Conservation (phyloP, 2,888 invertebrate genomes). For the Schizotus pectinicornis region DNA sequence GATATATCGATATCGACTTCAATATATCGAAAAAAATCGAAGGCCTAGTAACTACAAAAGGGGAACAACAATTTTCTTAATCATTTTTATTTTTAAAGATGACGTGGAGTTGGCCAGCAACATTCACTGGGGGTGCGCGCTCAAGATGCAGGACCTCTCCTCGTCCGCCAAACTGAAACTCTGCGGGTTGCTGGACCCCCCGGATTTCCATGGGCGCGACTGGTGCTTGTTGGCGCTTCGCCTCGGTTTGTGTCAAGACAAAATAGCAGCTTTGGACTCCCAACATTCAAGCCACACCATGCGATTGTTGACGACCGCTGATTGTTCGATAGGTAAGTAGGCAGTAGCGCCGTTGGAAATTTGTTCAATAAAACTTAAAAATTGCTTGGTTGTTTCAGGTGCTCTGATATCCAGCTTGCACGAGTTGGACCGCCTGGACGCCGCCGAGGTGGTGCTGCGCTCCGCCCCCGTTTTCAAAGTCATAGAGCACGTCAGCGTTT, state of each 20-base stretch:
- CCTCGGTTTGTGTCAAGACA: constrained; percentile 62
- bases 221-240: constrained; percentile 79
- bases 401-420: constrained; percentile 63
- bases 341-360: no score
- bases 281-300: constrained; percentile 56
- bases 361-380: no score
- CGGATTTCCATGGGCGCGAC: constrained; percentile 74
- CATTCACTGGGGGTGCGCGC: constrained; percentile 63
- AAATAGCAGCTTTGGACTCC: constrained; percentile 56
- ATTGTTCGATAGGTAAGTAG: constrained; percentile 56
- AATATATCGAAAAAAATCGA: no score
- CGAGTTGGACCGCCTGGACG: constrained; percentile 67
- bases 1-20: no score
- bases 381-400: constrained; percentile 57
- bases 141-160: constrained; percentile 66
- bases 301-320: constrained; percentile 52
- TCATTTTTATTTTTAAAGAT: constrained; percentile 47
- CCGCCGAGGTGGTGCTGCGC: constrained; percentile 64
- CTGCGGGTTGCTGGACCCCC: constrained; percentile 73
- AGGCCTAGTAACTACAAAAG: no score
- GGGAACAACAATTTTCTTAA: no score
- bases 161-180: constrained; percentile 67
- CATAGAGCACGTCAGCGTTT: constrained; percentile 37
- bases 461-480: constrained; percentile 61
- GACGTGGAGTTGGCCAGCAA: constrained; percentile 50